A percentile compares a stretch with the other conserved stretches of the same genome.
phyloP scores from a whole-genome alignment of 1,140 invertebrate species.

The Apis mellifera region Amel_HAv3.1 CM009934.2:12904001-12904500 shows the following conservation, averaged over 20 bases:
- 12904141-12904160: no score
- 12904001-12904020: conserved; percentile 1
- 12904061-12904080: no score
- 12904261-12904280: not conserved
- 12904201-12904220: not conserved
- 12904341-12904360: not conserved
- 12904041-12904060: not conserved
- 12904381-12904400: not conserved
- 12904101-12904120: no score
- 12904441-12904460: no score
- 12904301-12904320: not conserved
- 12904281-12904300: not conserved
- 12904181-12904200: not conserved
- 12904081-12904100: no score
- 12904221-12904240: not conserved
- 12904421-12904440: not conserved
- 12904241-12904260: not conserved
- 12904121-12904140: no score
- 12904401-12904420: no score
- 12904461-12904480: not conserved
- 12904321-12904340: not conserved
- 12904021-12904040: not conserved
- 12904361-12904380: not conserved
- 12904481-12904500: no score
- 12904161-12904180: no score